Base-by-base conservation (phyloP, 2,888 invertebrate species). In the Chymomyza fuscimana region DNA sequence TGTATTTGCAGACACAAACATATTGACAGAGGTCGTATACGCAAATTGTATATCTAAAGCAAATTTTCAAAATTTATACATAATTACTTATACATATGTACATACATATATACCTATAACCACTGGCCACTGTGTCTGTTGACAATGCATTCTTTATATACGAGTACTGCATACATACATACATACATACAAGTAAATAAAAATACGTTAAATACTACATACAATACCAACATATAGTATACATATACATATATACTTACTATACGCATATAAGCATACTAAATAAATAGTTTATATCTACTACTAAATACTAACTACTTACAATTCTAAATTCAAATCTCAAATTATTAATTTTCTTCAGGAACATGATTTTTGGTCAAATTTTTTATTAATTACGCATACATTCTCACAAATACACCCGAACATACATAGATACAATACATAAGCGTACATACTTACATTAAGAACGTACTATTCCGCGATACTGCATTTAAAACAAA, bases 31-130 rank as follows among this genome's bases (percentile, higher is more conserved):
- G 19, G 72, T 71, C 68, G n/a, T 66, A 76, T 65, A 73, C 76
- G 73, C 63, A 60, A 74, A 65, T 74, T 74, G 74, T 68, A 75
- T 75, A 68, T 71, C 60, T 74, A 65, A 61, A 65, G 58, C 6
- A 46, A 15, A 46, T 12, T 15, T 46, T 46, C 40, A 46, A 46
- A 46, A 46, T 12, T 15, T 46, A 46, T 46, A 46, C 40, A 46
- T 46, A 46, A 46, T 12, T 46, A 46, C 40, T 46, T 12, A 46
- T 46, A 46, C 58, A 29, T 32, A 40, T 36, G 25, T 32, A 59
- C 58, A 22, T 22, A 22, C 22, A 4, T 25, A 59, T n/a, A 15
- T n/a, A 52, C 74, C 67, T 70, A 64, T 62, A 22, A 69, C 64
- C 73, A 67, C 63, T 65, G 71, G 78, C 64, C 64, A 50, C 22